phyloP scores from a whole-genome alignment of 1,140 invertebrate species.

The Bombus ignitus region DNA sequence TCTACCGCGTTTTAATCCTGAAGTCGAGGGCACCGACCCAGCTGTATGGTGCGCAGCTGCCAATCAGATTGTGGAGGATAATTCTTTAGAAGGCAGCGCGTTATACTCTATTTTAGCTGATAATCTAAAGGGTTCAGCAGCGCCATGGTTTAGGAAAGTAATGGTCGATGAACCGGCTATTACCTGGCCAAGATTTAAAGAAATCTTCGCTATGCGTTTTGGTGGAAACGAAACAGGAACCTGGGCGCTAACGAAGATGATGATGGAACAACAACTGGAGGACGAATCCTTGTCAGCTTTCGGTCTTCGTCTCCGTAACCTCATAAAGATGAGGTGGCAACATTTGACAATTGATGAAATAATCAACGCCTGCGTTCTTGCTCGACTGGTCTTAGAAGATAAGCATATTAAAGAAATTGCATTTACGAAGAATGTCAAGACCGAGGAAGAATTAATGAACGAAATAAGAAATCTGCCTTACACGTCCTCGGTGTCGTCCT shows the following conservation, averaged over 20 bases:
- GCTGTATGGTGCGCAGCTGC: rapidly evolving
- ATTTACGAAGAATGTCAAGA: rapidly evolving
- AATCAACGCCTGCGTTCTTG: too few species aligned
- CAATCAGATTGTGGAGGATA: rapidly evolving
- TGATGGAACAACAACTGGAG: too few species aligned
- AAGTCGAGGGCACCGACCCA: rapidly evolving
- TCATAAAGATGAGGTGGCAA: rapidly evolving
- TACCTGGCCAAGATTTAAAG: too few species aligned
- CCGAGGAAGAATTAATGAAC: too few species aligned
- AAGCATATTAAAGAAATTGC: rapidly evolving
- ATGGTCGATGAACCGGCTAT: too few species aligned
- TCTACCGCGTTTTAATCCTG: too few species aligned
- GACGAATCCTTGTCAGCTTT: rapidly evolving
- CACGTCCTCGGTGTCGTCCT: rapidly evolving
- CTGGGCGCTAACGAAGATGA: rapidly evolving
- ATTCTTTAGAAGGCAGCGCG: rapidly evolving
- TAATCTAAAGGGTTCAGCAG: too few species aligned
- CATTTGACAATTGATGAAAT: rapidly evolving
- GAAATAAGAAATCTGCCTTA: too few species aligned
- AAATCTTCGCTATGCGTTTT: rapidly evolving
- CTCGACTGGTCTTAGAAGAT: rapidly evolving
- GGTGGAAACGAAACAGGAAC: too few species aligned
- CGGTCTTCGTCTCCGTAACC: rapidly evolving
- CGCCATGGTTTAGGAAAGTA: rapidly evolving
- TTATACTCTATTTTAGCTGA: rapidly evolving